phyloP scores from a whole-genome alignment of 2,113 vertebrate genomes.

The Paedocypris sp. region DNA sequence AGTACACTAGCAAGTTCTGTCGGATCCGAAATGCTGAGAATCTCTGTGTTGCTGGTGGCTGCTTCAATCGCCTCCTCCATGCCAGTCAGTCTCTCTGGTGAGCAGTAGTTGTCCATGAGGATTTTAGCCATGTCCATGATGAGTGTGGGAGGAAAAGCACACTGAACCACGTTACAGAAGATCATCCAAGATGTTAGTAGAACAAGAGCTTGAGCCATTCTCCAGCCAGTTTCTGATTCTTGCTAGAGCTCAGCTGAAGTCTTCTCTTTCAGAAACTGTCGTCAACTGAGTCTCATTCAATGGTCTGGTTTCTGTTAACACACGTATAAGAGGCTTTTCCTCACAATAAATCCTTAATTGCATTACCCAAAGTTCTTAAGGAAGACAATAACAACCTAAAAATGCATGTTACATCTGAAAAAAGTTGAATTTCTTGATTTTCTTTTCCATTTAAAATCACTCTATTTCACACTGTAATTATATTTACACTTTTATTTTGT shows the following conservation, averaged over 20 bases:
- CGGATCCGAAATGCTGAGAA: constrained; percentile 75
- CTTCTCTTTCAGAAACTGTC: constrained; percentile 41
- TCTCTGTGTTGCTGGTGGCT: constrained; percentile 68
- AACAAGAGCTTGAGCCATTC: constrained; percentile 47
- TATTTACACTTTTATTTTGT: too few relatives aligned
- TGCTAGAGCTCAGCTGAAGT: constrained; percentile 15
- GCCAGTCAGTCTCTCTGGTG: constrained; percentile 77
- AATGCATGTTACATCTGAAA: constrained; percentile 36
- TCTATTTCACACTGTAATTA: too few relatives aligned
- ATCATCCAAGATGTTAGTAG: constrained; percentile 43
- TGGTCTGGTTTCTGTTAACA: constrained; percentile 49
- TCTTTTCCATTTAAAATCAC: too few relatives aligned
- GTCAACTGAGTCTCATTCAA: constrained; percentile 49
- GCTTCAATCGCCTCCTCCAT: constrained; percentile 78
- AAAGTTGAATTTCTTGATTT: background rate
- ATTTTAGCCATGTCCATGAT: constrained; percentile 79
- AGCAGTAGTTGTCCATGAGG: constrained; percentile 86
- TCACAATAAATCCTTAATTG: constrained; percentile 79
- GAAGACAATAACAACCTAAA: constrained; percentile 46
- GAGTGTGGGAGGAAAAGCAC: constrained; percentile 64
- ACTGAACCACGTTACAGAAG: constrained; percentile 46
- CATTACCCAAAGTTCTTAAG: constrained; percentile 66
- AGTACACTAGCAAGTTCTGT: constrained; percentile 66
- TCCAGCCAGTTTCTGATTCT: constrained; percentile 17
- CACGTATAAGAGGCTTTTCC: constrained; percentile 65